Base-by-base conservation (phyloP, 2,888 invertebrate species). In the Cacoxenus indagator region DNA sequence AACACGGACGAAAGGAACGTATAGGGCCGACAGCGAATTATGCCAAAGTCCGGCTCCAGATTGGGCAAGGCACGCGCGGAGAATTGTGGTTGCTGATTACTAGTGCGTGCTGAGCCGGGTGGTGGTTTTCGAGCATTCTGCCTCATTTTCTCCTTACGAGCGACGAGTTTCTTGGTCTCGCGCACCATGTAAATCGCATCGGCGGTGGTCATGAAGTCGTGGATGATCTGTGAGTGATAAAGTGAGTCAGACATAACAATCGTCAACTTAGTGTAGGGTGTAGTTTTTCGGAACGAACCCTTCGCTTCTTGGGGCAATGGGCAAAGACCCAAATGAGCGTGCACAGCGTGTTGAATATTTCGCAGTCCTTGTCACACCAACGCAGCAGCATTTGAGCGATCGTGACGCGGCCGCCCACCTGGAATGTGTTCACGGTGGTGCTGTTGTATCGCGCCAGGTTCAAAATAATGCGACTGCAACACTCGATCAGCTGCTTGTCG, bases 241-340 rank as follows among this genome's bases (percentile, higher is more conserved):
- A 55, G n/a, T n/a, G n/a, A 19, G n/a, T 48, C 17, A 6, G 19
- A 4, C 9, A 46, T 19, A 31, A 46, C n/a, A 19, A 29, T 46
- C 29, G 5, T 11, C 48, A 11, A 29, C n/a, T n/a, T n/a, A n/a
- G n/a, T n/a, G 37, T 37, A 37, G 37, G 5, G 43, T 11, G 1
- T 11, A 43, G 5, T 43, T n/a, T n/a, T n/a, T n/a, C n/a, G n/a
- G n/a, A 22, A 22, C 75, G 69, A 73, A 88, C 88, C 75, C 73
- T 73, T 65, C 85, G 83, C 70, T 88, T 88, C 24, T 81, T 77
- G 14, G 85, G 83, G 46, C 84, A 86, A 70, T 88, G 88, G 0
- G 86, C 88, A 82, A 92, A 92, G 11, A 93, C 87, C 92, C 93
- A 93, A 48, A 93, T 84, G 37, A 93, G 89, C 0, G 93, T 93